Evolutionary conservation across 1,140 invertebrate species (phyloP), one percentile per base, ranked within the genome.

Genomic region (Drosophila pruinosa): DNA sequence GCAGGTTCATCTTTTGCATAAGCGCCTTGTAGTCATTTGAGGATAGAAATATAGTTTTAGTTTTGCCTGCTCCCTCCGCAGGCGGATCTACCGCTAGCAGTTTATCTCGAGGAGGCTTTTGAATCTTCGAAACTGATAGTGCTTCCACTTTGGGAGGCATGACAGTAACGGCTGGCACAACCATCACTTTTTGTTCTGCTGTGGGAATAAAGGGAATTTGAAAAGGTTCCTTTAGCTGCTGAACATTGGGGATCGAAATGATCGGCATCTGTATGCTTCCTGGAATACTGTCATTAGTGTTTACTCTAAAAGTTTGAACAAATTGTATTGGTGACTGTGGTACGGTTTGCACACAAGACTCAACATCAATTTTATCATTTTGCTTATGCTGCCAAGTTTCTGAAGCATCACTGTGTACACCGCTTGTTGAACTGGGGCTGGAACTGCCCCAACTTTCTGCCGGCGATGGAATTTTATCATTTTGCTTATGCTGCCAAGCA

Each of bases 21-120:
- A 93, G 74, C 4, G 92, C 88, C 12, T 92, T 92, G 72, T 93
- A 93, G 65, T 93, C 92, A 71, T 92, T 89, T 0, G 92, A 75
- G 28, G 91, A 92, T 2, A 93, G 65, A 10, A 93, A 90, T 36
- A 93, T 92, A n/a, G 92, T 92, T 71, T 92, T 92, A 0, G 83
- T 76, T 52, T 85, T 82, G 0, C 41, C 28, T 0, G 7, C 28
- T 10, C 3, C 43, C 21, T 61, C 43, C 6, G 36, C 28, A 6
- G 64, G 5, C 12, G 57, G 1, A 10, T 71, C 53, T 39, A 53
- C 24, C n/a, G 43, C 31, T 12, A 6, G 1, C 4, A 28, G 8
- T 31, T 56, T 28, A 5, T 24, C 54, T 4, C 6, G 22, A 0
- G 19, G 10, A 1, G 17, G 17, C 4, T 72, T 69, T 69, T 41